Conservation (phyloP, 2,797 vertebrate species). For the Melanotaenia trifasciata region DNA sequence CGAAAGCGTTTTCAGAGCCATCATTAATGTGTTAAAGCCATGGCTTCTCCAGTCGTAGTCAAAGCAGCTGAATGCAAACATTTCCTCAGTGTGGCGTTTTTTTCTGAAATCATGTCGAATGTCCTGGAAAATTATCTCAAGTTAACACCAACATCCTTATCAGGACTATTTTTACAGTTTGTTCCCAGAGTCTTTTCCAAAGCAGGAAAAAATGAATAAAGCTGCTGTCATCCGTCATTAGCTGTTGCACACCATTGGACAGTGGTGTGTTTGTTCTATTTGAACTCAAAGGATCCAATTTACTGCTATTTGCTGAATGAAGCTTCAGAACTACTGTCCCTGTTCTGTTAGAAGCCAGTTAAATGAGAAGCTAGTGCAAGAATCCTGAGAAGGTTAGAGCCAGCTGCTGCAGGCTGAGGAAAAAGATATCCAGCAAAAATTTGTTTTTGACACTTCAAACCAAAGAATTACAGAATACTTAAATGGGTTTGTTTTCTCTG, state of each 20-base stretch:
- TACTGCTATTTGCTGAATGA: no score
- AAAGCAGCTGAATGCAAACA: not conserved
- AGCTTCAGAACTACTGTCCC: not conserved
- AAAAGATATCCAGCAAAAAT: not conserved
- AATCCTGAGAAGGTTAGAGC: no score
- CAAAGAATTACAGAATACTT: not conserved
- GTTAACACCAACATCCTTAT: not conserved
- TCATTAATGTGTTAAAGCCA: no score
- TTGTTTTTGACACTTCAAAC: not conserved
- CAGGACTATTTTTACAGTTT: no score
- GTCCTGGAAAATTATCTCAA: not conserved
- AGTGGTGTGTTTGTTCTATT: no score
- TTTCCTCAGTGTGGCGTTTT: not conserved
- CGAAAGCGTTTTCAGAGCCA: no score
- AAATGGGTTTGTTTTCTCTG: not conserved
- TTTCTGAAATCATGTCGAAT: not conserved
- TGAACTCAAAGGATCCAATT: no score
- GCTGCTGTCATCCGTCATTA: no score
- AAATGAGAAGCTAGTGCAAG: not conserved
- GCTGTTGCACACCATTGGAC: not conserved
- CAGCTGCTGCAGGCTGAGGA: not conserved
- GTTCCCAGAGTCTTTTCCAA: no score
- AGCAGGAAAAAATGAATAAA: no score
- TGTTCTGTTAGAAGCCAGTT: not conserved
- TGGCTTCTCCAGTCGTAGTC: not conserved